Evolutionary conservation across 2,888 invertebrate species (phyloP).

Genomic region (Tipula vernalis): DNA sequence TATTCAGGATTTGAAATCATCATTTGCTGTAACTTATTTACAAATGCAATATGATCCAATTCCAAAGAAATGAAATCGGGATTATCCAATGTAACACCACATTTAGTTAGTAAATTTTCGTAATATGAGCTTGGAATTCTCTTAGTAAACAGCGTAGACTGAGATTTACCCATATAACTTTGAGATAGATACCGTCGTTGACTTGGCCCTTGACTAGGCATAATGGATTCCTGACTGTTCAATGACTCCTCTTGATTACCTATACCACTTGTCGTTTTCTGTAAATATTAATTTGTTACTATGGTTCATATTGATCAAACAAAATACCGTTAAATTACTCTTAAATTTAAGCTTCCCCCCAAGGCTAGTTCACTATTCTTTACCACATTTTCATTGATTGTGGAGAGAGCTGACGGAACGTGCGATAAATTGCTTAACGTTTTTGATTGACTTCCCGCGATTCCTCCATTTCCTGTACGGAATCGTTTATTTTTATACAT

Average conservation of each 20-base stretch:
- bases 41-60: constrained; percentile 39
- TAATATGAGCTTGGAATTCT: constrained; percentile 30
- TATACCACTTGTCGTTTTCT: not conserved
- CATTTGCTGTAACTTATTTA: constrained; percentile 37
- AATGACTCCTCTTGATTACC: constrained; percentile 15
- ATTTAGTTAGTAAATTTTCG: constrained; percentile 28
- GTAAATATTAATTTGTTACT: not conserved
- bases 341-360: not conserved
- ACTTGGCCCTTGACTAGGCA: constrained; percentile 32
- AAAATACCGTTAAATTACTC: not conserved
- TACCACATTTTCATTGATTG: not conserved
- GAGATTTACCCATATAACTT: constrained; percentile 29
- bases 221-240: constrained; percentile 28
- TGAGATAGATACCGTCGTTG: constrained; percentile 32
- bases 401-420: not conserved
- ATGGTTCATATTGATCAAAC: too few species aligned
- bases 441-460: not conserved
- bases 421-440: not conserved
- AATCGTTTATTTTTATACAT: constrained; percentile 6
- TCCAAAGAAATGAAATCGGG: constrained; percentile 27
- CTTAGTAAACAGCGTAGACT: constrained; percentile 22
- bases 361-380: not conserved
- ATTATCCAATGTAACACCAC: constrained; percentile 29
- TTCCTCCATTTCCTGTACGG: not conserved
- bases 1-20: constrained; percentile 37